A percentile compares a stretch with the other conserved stretches of the same genome.
Evolutionary conservation across 2,888 invertebrate genomes (phyloP).

Genomic region (Ichneumoninae sp.): DNA sequence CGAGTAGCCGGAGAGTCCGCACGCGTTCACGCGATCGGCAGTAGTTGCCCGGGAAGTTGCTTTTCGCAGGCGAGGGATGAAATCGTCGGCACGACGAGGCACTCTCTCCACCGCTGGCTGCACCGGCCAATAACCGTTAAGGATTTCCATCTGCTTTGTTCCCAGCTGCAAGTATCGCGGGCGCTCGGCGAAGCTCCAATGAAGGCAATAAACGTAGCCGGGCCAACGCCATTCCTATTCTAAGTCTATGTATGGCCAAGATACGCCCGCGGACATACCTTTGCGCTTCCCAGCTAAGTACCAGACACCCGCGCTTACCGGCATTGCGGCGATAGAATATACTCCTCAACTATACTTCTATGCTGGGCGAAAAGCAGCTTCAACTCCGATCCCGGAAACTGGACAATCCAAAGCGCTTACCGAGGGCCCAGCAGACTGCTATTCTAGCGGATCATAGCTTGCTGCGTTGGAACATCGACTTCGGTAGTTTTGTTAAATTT

Average conservation of each 20-base stretch:
- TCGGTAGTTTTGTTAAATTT: neutral
- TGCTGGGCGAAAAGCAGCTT: neutral
- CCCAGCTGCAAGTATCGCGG: conserved; percentile 65
- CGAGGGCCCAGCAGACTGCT: neutral
- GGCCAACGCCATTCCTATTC: conserved; percentile 54
- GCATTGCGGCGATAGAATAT: neutral
- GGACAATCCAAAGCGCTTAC: conserved; percentile 2
- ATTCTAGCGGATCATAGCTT: neutral
- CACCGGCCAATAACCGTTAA: conserved; percentile 80
- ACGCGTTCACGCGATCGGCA: conserved; percentile 41
- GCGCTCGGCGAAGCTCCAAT: conserved; percentile 72
- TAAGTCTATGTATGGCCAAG: conserved; percentile 32
- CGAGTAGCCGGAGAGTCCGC: conserved; percentile 44
- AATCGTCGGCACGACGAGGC: conserved; percentile 47
- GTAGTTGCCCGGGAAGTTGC: conserved; percentile 24
- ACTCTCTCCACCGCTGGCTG: conserved; percentile 48
- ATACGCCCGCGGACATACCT: conserved; percentile 43
- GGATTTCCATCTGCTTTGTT: conserved; percentile 81
- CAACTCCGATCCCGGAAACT: neutral
- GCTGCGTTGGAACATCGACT: neutral
- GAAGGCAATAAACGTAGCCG: conserved; percentile 78
- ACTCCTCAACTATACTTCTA: neutral
- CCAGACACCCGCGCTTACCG: neutral
- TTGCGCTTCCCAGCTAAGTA: conserved; percentile 20
- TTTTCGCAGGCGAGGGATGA: conserved; percentile 52